These are phyloP conservation scores for Lepus oiostolus DNA, from an alignment of 2,797 vertebrate species.

Conservation along the genomic window DNA sequence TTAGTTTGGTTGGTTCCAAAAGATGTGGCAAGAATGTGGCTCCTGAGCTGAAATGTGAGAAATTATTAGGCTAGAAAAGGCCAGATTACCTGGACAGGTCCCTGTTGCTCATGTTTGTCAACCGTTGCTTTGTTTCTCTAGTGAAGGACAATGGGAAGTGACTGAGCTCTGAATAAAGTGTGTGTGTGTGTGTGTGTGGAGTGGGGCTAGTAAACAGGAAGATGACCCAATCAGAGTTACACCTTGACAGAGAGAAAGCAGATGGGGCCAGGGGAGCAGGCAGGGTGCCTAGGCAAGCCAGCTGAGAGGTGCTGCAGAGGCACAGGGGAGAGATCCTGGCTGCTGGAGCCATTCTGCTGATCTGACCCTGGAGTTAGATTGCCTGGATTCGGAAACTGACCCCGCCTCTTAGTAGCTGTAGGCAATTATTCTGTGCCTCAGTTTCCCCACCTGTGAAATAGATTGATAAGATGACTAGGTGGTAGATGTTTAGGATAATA, in stretches of 20 bases:
- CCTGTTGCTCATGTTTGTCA: neutral
- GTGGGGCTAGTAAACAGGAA: neutral
- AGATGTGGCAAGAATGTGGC: neutral
- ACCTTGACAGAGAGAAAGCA: neutral
- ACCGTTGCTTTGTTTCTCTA: neutral
- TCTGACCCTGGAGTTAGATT: neutral
- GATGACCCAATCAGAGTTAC: neutral
- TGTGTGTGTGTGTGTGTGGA: neutral
- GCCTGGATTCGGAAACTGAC: neutral
- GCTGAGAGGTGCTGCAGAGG: neutral
- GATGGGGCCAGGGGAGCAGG: neutral
- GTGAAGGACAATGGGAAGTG: neutral
- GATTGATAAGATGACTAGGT: neutral
- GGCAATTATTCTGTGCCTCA: neutral
- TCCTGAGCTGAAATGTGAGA: neutral
- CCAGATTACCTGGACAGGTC: neutral
- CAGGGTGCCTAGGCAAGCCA: neutral
- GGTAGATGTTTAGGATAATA: neutral
- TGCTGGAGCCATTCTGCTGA: neutral
- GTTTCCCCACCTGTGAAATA: neutral
- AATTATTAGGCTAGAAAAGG: neutral
- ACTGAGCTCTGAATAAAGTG: neutral
- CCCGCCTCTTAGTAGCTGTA: neutral
- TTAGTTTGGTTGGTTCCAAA: neutral
- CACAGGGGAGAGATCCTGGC: neutral